Evolutionary conservation across 2,797 vertebrate species (phyloP), one percentile per base, ranked within the genome.

Genomic region (Salmo trutta): DNA sequence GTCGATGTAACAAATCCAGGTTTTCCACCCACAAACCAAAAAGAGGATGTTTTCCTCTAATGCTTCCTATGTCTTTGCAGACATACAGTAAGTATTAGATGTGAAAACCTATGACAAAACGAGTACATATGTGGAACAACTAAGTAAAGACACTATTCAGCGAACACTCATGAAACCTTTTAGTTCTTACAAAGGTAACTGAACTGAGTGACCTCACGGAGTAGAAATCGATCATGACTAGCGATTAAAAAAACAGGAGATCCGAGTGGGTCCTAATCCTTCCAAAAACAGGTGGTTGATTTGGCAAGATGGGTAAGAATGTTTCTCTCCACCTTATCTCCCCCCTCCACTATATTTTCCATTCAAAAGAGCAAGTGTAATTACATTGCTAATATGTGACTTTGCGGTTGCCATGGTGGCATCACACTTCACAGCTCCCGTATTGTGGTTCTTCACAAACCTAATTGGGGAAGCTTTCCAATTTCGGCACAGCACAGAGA

Each of bases 391-490:
- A 71, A 19, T 66, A 2, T 56, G 3, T 4, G 31, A 66, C 64
- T 76, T 75, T 54, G 68, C 54, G 73, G 71, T 51, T 79, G 51
- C 65, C 62, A 75, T 69, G 33, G 74, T 29, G 67, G 77, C 17
- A 66, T 53, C 62, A 64, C 70, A 54, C 64, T 54, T 69, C 24
- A 54, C 19, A n/a, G 47, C 52, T 36, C 21, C 29, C 52, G 31
- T 12, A 54, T 72, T 0, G 8, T 33, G 53, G 52, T 56, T n/a
- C 29, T n/a, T 64, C 19, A 74, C 17, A 17, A 7, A 64, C 31
- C 54, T 74, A 74, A 64, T 74, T 75, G 71, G 66, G 16, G 47
- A 68, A 68, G 65, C 51, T 75, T 83, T 64, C 73, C 77, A 62
- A 69, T 80, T 79, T 78, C 54, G 72, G 52, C 75, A 67, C 7